These are phyloP conservation scores for Orientallactaga sibirica DNA, from an alignment of 2,797 vertebrate species.

Conservation along the genomic window DNA sequence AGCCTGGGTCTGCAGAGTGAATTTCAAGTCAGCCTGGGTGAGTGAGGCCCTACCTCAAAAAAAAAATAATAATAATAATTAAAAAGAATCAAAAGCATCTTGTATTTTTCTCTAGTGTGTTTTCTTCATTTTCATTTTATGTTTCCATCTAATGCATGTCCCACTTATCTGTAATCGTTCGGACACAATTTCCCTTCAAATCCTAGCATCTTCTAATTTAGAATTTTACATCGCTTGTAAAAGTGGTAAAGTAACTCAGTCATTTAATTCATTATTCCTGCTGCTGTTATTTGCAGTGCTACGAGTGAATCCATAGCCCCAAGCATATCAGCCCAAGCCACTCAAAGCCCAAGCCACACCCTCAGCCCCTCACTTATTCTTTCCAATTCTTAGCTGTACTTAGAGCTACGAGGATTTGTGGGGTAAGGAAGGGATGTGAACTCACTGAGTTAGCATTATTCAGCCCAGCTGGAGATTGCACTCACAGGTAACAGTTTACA, in stretches of 20 bases:
- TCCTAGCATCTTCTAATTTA: slow-evolving; percentile 25
- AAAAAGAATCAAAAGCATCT: background rate
- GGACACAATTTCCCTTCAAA: background rate
- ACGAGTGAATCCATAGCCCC: background rate
- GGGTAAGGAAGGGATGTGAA: background rate
- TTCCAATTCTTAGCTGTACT: background rate
- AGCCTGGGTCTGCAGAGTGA: no score
- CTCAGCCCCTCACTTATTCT: background rate
- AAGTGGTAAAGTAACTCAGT: background rate
- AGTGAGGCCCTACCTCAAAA: no score
- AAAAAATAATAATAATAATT: no score
- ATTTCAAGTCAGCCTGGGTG: no score
- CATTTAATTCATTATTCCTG: background rate
- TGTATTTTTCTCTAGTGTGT: background rate
- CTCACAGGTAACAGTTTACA: slow-evolving; percentile 13
- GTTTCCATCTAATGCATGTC: background rate
- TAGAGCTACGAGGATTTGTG: background rate
- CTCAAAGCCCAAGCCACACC: background rate
- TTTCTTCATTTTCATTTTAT: background rate
- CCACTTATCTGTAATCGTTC: background rate
- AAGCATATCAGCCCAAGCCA: background rate
- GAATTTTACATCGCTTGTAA: background rate
- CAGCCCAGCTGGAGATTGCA: background rate
- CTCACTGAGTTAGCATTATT: background rate
- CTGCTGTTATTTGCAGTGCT: background rate